Percentiles rank a stretch among this genome's conserved stretches.
Conservation (phyloP, 2,797 vertebrate genomes). For the Xenopus petersii region DNA sequence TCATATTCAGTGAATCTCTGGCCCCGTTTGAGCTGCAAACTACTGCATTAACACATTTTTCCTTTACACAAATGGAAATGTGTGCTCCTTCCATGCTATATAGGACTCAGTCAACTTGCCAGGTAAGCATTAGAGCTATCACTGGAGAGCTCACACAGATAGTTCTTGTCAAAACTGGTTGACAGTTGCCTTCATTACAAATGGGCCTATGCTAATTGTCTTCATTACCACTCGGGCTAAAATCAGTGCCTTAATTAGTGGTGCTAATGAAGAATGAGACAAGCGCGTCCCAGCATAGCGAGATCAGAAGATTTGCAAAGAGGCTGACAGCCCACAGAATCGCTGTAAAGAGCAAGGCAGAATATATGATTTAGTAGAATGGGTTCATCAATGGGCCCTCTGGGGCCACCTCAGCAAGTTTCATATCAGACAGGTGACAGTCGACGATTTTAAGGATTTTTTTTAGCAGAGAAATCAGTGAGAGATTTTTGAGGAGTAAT, state of each 20-base stretch:
- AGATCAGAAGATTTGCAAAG: not conserved
- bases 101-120: not conserved
- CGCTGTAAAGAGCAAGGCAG: not conserved
- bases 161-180: conserved; percentile 33
- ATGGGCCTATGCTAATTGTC: conserved; percentile 28
- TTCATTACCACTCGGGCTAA: conserved; percentile 35
- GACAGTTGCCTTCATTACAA: conserved; percentile 31
- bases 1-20: no score
- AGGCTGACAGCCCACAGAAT: not conserved
- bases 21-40: no score
- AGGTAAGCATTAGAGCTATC: not conserved
- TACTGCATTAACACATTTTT: no score
- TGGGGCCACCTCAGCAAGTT: no score
- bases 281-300: conserved; percentile 8
- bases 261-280: conserved; percentile 39
- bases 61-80: no score
- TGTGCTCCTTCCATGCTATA: not conserved
- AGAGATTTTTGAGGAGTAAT: no score
- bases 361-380: no score
- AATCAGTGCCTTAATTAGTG: conserved; percentile 39
- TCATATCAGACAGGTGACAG: no score
- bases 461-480: no score
- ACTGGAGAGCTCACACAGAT: conserved; percentile 10
- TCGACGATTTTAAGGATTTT: no score
- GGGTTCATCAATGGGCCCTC: no score